Percentiles rank a stretch among this genome's conserved stretches.
Conservation (phyloP, 2,888 invertebrate species). For the Troides oblongomaculatus region DNA sequence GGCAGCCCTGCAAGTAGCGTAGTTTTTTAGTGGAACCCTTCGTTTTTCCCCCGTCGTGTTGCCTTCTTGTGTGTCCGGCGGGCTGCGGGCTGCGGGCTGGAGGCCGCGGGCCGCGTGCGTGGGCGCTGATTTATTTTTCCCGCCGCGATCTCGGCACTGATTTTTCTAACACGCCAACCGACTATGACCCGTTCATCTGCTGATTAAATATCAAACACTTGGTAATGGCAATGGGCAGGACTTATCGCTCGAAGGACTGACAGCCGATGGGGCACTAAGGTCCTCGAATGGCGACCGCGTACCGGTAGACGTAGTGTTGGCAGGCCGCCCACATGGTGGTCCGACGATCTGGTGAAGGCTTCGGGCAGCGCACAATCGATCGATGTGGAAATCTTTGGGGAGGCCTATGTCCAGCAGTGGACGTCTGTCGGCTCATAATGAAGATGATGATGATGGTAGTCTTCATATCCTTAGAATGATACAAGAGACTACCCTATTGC, state of each 20-base stretch:
- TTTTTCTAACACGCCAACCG: slow-evolving; percentile 54
- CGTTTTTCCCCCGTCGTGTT: slow-evolving; percentile 46
- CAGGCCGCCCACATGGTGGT: too few species aligned
- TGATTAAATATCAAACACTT: slow-evolving; percentile 20
- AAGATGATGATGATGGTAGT: not conserved
- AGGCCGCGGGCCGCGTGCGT: slow-evolving; percentile 61
- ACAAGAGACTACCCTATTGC: too few species aligned
- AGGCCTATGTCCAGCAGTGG: too few species aligned
- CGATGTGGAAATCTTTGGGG: too few species aligned
- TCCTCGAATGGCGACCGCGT: too few species aligned
- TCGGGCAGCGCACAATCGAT: too few species aligned
- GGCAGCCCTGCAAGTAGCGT: slow-evolving; percentile 43
- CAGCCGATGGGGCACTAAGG: too few species aligned
- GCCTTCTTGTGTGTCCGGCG: slow-evolving; percentile 63
- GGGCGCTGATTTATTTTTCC: slow-evolving; percentile 58
- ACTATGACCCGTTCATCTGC: slow-evolving; percentile 42
- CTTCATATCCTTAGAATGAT: not conserved
- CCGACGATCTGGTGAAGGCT: too few species aligned
- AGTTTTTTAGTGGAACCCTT: slow-evolving; percentile 52
- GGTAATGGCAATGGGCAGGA: not conserved
- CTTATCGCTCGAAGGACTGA: too few species aligned
- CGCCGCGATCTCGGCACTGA: slow-evolving; percentile 42
- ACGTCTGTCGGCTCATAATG: too few species aligned
- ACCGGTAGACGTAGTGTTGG: too few species aligned
- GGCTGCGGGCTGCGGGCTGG: slow-evolving; percentile 24